Evolutionary conservation across 2,888 invertebrate genomes (phyloP), one percentile per base, ranked within the genome.

Genomic region (Caenorhabditis angaria): DNA sequence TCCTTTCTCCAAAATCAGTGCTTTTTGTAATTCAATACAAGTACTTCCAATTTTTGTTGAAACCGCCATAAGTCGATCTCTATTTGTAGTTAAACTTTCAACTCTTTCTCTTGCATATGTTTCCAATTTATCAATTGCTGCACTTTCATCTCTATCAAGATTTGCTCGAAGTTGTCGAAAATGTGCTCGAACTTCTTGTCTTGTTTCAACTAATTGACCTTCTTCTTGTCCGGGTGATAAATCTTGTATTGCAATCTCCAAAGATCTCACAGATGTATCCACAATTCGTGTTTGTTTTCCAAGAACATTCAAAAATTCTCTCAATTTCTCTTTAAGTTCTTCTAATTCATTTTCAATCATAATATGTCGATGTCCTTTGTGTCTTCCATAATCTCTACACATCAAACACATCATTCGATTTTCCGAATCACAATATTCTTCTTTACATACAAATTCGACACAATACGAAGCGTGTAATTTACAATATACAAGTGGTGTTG

Each of bases 311-410:
- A 90, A 87, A 14, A 90, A 90, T 72, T 88, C 88, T 8, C 88
- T 85, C 8, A 91, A 89, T 4, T 89, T 88, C 24, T 88, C 87
- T 41, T 90, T 87, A n/a, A 91, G 88, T 77, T 88, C 89, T 76
- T 90, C 90, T n/a, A 91, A 90, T 82, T 91, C 91, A 4, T 89
- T 89, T 81, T 91, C 91, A 54, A 91, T 87, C 68, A 91, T 83
- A 1, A 89, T 88, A 68, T 90, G 90, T 90, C 90, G 89, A 80
- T 91, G 90, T 8, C 68, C 72, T 35, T 90, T 89, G 82, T 91
- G 91, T 41, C 90, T 85, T 1, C 91, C 91, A 79, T 91, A 91
- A 81, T 91, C 91, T 80, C 90, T 90, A 84, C 91, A 91, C 29
- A 91, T 89, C 83, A 90, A 90, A 77, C 91, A 91, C 90, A 91